phyloP scores from a whole-genome alignment of 2,888 invertebrate genomes.

The Gymnocheta viridis region DNA sequence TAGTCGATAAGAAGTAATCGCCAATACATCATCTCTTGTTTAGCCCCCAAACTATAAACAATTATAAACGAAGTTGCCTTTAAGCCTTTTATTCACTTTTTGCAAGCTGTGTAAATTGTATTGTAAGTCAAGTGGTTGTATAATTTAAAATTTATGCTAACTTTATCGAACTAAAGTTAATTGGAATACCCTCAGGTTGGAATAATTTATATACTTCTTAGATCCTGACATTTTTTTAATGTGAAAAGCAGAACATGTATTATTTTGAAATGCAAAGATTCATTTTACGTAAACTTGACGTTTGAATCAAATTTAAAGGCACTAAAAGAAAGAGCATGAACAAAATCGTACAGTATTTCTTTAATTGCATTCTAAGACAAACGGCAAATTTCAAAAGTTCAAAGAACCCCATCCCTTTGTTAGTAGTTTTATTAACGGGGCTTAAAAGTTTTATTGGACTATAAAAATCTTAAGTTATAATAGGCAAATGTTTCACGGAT shows the following conservation, averaged over 20 bases:
- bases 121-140: not conserved
- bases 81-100: not conserved
- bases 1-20: slow-evolving; percentile 18
- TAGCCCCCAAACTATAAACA: slow-evolving; percentile 13
- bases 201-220: slow-evolving; percentile 20
- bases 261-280: not conserved
- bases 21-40: not conserved
- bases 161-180: slow-evolving; percentile 36
- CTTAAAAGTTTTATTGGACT: too few relatives aligned
- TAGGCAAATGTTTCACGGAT: too few relatives aligned
- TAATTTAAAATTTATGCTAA: slow-evolving; percentile 19
- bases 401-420: too few relatives aligned
- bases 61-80: slow-evolving; percentile 16
- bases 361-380: too few relatives aligned
- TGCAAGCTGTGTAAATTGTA: not conserved
- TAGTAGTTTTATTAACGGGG: too few relatives aligned
- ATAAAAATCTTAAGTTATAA: too few relatives aligned
- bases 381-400: too few relatives aligned
- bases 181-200: slow-evolving; percentile 22
- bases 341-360: not conserved
- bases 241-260: not conserved
- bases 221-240: not conserved
- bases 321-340: not conserved
- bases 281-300: not conserved
- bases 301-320: not conserved